Conservation (phyloP, 1,140 invertebrate genomes). For the Leptopilina clavipes region DNA sequence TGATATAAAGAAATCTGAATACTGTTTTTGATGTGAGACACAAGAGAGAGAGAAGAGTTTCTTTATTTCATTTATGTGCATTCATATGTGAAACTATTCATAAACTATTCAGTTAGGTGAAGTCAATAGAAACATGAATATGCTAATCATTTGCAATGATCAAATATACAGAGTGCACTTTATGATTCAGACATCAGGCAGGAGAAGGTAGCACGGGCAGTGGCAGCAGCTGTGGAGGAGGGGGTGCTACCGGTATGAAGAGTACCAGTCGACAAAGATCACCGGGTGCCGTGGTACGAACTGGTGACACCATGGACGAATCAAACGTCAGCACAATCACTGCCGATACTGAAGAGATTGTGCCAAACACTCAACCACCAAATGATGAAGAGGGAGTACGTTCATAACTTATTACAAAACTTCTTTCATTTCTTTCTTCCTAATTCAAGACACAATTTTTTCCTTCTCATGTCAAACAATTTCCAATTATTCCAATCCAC, state of each 20-base stretch:
- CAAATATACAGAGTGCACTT: conserved; percentile 35
- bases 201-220: conserved; percentile 68
- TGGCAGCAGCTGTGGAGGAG: conserved; percentile 66
- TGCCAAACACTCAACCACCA: conserved; percentile 66
- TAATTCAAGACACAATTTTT: background rate
- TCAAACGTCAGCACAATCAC: conserved; percentile 63
- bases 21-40: too few species aligned
- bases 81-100: too few species aligned
- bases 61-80: too few species aligned
- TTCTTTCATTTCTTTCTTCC: background rate
- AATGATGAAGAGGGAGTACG: conserved; percentile 67
- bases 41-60: too few species aligned
- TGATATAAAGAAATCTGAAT: too few species aligned
- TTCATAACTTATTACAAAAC: conserved; percentile 34
- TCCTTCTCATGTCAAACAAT: too few species aligned
- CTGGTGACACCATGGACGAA: conserved; percentile 67
- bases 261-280: conserved; percentile 68
- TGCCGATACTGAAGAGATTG: conserved; percentile 68
- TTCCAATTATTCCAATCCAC: background rate
- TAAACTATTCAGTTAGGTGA: too few species aligned
- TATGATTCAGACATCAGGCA: conserved; percentile 53
- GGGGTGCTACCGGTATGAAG: conserved; percentile 58
- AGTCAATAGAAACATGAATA: conserved; percentile 21
- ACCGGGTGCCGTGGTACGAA: conserved; percentile 66
- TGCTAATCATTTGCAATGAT: conserved; percentile 46